Base-by-base conservation (phyloP, 2,888 invertebrate genomes). In the Helleia helle region DNA sequence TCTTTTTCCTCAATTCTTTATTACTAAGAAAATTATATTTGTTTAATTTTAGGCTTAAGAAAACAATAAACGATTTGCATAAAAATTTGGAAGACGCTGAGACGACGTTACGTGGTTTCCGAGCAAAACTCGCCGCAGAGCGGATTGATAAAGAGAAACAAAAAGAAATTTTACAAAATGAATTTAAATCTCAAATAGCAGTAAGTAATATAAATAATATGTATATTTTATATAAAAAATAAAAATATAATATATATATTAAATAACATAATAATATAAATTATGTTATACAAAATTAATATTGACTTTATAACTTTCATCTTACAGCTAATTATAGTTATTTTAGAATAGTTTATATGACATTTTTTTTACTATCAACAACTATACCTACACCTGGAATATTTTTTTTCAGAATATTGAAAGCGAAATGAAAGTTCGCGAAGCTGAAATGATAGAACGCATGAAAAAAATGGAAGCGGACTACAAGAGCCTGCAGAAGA, bases 71-170 rank as follows among this genome's bases (percentile, higher is more conserved):
- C 26, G 72, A 72, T 1, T 54, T 83, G 0, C 74, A 81, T 50
- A 79, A 81, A 41, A 84, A 85, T 45, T 38, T 83, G 2, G 76
- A 76, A 43, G 81, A 86, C 29, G 85, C 84, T 0, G 85, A 85
- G 48, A 65, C 54, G 0, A 72, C 80, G 1, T 28, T 86, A 0
- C 61, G 76, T 1, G 79, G 76, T 0, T 84, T 76, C 57, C 63
- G 80, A 14, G 76, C 74, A 0, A 84, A 85, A 41, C 46, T 86
- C n/a, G 75, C 83, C 0, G 77, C 77, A 0, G 86, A 86, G 51
- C 61, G 85, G 30, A 47, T 74, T 0, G 80, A 85, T 41, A 84
- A 81, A 39, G 81, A 85, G 29, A 68, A 74, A 7, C 81, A 77
- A 51, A 73, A 61, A 13, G 79, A 80, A 1, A 58, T 54, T 15